These are phyloP conservation scores for Umimayanthus kanabou DNA, from an alignment of 92 coral and sea anemone genomes.

Conservation along the genomic window DNA sequence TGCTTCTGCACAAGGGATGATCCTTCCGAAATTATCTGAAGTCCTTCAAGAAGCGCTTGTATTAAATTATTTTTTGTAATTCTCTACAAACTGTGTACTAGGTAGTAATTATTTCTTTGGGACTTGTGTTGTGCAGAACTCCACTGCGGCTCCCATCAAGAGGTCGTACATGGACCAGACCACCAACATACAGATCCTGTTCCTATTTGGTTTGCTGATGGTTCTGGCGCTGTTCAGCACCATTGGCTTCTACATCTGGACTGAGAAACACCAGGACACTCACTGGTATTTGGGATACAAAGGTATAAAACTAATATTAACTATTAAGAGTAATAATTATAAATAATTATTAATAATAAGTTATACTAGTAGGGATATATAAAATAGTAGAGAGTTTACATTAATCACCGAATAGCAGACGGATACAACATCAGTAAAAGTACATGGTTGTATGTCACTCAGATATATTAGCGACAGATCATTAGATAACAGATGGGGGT, in stretches of 20 bases:
- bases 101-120: neutral
- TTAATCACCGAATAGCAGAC: no score
- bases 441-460: no score
- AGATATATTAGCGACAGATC: no score
- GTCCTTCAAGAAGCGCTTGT: no score
- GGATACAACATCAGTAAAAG: no score
- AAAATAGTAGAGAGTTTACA: no score
- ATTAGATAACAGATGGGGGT: no score
- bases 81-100: no score
- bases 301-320: conserved; percentile 50
- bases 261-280: conserved; percentile 82
- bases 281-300: conserved; percentile 96
- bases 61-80: no score
- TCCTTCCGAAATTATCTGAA: no score
- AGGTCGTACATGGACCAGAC: conserved; percentile 98
- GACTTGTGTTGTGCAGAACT: conserved; percentile 63
- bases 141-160: conserved; percentile 99
- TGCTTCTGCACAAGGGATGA: no score
- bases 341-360: no score
- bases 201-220: conserved; percentile 91
- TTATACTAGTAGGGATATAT: neutral
- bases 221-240: conserved; percentile 94
- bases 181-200: conserved; percentile 95
- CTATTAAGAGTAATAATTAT: neutral
- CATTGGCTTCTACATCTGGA: conserved; percentile 96